phyloP scores from a whole-genome alignment of 2,113 vertebrate genomes.

The Aldabrachelys gigantea region DNA sequence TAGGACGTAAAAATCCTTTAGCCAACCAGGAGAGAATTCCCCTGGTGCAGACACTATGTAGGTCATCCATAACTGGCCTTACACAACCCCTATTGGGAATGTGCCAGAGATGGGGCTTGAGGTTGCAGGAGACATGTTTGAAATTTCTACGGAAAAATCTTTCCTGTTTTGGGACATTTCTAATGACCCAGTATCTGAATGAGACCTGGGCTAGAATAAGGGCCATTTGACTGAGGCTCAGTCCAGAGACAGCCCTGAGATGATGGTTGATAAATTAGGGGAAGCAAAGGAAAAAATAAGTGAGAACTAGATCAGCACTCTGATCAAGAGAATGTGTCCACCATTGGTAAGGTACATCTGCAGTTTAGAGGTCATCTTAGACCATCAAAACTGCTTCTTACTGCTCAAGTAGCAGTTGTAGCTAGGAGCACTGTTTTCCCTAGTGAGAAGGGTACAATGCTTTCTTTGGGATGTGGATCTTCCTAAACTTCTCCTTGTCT shows the following conservation, averaged over 20 bases:
- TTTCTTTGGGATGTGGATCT: neutral
- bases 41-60: accelerated
- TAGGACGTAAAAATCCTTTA: neutral
- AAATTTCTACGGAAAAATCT: neutral
- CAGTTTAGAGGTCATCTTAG: neutral
- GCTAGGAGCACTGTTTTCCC: neutral
- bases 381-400: neutral
- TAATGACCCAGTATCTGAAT: slow-evolving; percentile 43
- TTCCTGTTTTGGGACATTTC: slow-evolving; percentile 41
- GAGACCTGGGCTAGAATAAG: slow-evolving; percentile 60
- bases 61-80: neutral
- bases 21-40: neutral
- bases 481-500: neutral
- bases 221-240: slow-evolving; percentile 47
- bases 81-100: neutral
- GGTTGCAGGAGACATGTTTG: neutral
- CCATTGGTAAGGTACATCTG: neutral
- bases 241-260: slow-evolving; percentile 38
- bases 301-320: neutral
- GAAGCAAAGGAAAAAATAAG: slow-evolving; percentile 52
- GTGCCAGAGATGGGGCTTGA: neutral
- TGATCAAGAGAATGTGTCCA: neutral
- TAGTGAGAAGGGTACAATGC: no score
- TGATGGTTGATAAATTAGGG: slow-evolving; percentile 27
- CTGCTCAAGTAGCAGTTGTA: neutral